Conservation (phyloP, 2,888 invertebrate genomes). For the Scaeva pyrastri region DNA sequence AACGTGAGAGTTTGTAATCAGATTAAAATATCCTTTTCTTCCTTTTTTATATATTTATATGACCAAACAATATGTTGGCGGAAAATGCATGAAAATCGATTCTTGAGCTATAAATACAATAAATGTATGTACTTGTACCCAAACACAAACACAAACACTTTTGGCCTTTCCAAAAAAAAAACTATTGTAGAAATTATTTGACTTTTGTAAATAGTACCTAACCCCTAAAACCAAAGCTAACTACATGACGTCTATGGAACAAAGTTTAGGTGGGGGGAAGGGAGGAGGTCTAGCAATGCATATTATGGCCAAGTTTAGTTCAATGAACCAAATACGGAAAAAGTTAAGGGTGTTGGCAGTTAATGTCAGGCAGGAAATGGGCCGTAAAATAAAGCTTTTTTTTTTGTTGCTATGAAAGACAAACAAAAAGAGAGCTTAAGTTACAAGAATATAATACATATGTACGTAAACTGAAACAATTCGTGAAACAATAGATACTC, state of each 20-base stretch:
- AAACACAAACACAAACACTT: conserved; percentile 1
- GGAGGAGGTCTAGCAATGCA: background rate
- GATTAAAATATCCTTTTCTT: conserved; percentile 42
- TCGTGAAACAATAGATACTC: background rate
- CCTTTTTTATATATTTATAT: background rate
- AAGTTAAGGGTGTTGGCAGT: conserved; percentile 54
- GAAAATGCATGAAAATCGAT: conserved; percentile 54
- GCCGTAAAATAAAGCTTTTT: conserved; percentile 42
- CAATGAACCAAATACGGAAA: conserved; percentile 59
- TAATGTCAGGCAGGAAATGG: conserved; percentile 59
- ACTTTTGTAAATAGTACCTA: background rate
- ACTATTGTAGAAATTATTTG: conserved; percentile 4
- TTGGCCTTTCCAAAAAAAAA: conserved; percentile 17
- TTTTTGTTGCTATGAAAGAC: conserved; percentile 60
- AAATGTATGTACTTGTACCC: background rate
- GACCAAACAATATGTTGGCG: background rate
- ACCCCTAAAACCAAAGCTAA: background rate
- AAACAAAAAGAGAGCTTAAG: conserved; percentile 24
- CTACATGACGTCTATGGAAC: background rate
- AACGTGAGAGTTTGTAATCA: conserved; percentile 33
- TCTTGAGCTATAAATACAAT: conserved; percentile 23
- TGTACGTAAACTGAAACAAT: background rate
- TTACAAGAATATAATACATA: background rate
- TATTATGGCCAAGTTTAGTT: conserved; percentile 53
- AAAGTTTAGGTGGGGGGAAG: too few relatives aligned